These are phyloP conservation scores for Chelonia mydas DNA, from an alignment of 2,797 vertebrate species.

Conservation along the genomic window DNA sequence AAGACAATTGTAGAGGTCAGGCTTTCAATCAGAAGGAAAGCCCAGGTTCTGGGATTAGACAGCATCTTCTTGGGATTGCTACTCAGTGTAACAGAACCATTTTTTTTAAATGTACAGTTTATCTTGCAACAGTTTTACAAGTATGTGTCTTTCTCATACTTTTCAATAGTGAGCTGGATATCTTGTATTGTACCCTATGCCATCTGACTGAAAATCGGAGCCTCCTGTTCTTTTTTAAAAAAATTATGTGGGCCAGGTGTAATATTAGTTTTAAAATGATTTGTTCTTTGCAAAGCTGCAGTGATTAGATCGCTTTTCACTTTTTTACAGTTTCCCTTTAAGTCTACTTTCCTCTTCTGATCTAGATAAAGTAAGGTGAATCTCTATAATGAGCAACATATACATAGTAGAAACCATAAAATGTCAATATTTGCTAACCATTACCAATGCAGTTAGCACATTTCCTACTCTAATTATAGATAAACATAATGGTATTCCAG, in stretches of 20 bases:
- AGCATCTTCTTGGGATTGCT: not conserved
- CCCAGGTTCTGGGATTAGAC: not conserved
- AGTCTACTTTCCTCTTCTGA: not conserved
- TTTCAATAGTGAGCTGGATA: not conserved
- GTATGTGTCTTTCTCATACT: not conserved
- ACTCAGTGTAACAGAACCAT: not conserved
- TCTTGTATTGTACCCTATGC: not conserved
- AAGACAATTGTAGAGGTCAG: not conserved
- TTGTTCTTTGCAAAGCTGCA: not conserved
- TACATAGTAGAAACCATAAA: not conserved
- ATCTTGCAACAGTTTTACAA: not conserved
- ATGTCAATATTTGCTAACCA: not conserved
- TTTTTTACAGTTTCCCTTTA: not conserved
- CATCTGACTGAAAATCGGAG: not conserved
- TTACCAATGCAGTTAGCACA: not conserved
- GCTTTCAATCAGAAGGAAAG: not conserved
- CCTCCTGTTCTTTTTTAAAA: not conserved
- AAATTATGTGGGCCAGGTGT: not conserved
- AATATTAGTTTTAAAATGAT: not conserved
- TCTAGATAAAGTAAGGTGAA: not conserved
- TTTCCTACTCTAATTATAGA: not conserved
- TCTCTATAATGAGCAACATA: rapidly evolving
- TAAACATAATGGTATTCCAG: not conserved
- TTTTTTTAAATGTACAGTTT: not conserved
- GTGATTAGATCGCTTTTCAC: not conserved